These are phyloP conservation scores for Dicyrtoma fusca DNA, from an alignment of 2,888 invertebrate species.

Conservation along the genomic window DNA sequence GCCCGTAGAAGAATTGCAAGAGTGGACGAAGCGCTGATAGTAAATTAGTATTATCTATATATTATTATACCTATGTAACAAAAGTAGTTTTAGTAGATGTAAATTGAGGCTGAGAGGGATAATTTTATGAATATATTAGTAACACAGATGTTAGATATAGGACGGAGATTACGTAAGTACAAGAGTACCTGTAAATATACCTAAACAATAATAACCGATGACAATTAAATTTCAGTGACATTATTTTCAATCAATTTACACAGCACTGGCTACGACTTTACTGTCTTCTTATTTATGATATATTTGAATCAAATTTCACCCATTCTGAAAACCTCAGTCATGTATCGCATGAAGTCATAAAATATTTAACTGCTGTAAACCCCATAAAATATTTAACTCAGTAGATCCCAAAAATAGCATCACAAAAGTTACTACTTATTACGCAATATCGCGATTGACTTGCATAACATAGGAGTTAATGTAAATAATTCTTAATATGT, in stretches of 20 bases:
- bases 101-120: background rate
- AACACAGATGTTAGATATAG: background rate
- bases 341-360: no score
- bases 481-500: background rate
- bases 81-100: no score
- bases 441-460: no score
- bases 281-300: no score
- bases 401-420: no score
- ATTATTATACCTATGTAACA: constrained; percentile 7
- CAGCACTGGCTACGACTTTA: background rate
- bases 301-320: no score
- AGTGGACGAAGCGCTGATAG: background rate
- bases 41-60: background rate
- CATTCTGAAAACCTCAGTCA: no score
- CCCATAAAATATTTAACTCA: no score
- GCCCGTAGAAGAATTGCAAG: background rate
- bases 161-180: constrained; percentile 26
- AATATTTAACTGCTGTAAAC: no score
- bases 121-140: background rate
- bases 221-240: constrained; percentile 19
- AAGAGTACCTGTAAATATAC: constrained; percentile 32
- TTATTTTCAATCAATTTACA: constrained; percentile 10
- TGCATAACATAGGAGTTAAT: no score
- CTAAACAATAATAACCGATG: constrained; percentile 7
- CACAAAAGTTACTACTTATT: no score